These are phyloP conservation scores for Fistularia tabacaria DNA, from an alignment of 2,797 vertebrate genomes.

Conservation along the genomic window DNA sequence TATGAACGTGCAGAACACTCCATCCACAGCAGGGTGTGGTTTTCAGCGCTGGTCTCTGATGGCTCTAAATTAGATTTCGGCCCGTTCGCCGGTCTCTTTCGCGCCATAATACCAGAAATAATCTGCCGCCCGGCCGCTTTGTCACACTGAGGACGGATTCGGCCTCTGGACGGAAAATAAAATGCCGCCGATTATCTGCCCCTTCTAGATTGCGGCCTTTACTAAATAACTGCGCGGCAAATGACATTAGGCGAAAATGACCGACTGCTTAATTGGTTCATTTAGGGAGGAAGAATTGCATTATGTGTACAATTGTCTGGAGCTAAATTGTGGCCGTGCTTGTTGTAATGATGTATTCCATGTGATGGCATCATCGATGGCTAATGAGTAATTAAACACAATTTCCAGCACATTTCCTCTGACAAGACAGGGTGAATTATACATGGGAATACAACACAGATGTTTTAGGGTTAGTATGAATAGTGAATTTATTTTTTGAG, in stretches of 20 bases:
- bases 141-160: slow-evolving; percentile 29
- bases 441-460: not conserved
- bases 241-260: slow-evolving; percentile 27
- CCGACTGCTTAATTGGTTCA: slow-evolving; percentile 47
- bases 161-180: slow-evolving; percentile 50
- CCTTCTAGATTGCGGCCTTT: slow-evolving; percentile 28
- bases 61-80: slow-evolving; percentile 37
- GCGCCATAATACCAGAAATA: slow-evolving; percentile 46
- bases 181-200: slow-evolving; percentile 55
- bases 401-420: no score
- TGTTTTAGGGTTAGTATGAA: not conserved
- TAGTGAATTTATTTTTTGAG: no score
- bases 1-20: no score
- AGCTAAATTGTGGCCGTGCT: slow-evolving; percentile 16
- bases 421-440: not conserved
- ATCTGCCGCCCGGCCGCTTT: slow-evolving; percentile 35
- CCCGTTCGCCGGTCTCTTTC: slow-evolving; percentile 32
- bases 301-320: slow-evolving; percentile 21
- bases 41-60: slow-evolving; percentile 12
- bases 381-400: no score
- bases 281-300: slow-evolving; percentile 36
- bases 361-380: not conserved
- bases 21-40: not conserved
- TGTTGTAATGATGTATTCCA: not conserved
- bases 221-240: slow-evolving; percentile 15